A percentile compares a stretch with the other conserved stretches of the same genome.
phyloP scores from a whole-genome alignment of 2,888 invertebrate genomes.

The Mesochorus sp. region DNA sequence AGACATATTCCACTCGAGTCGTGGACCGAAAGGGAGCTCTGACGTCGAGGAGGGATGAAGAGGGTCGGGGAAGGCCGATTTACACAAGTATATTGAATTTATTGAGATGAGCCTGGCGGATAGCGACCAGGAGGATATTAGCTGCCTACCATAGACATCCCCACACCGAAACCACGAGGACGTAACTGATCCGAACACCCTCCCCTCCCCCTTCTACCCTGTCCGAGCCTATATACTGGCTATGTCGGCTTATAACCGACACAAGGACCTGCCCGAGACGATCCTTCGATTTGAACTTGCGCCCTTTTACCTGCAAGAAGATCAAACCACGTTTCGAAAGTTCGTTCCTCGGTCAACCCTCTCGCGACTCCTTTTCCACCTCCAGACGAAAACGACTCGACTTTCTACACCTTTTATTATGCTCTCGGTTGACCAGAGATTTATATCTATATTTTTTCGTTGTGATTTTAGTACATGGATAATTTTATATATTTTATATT shows the following conservation, averaged over 20 bases:
- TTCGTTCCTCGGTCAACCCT: not conserved
- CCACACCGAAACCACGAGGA: slow-evolving; percentile 52
- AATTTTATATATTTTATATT: slow-evolving; percentile 68
- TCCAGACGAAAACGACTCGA: too few relatives aligned
- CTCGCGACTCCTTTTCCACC: slow-evolving; percentile 15
- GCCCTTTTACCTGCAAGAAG: not conserved
- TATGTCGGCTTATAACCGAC: not conserved
- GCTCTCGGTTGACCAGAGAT: not conserved
- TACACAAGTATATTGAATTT: slow-evolving; percentile 83
- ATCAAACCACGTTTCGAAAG: too few relatives aligned
- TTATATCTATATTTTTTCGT: slow-evolving; percentile 76
- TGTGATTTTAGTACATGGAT: slow-evolving; percentile 75
- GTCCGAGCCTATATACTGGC: not conserved
- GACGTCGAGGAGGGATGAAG: slow-evolving; percentile 29
- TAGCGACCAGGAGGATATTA: slow-evolving; percentile 82
- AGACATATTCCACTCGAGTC: slow-evolving; percentile 47
- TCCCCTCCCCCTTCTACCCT: slow-evolving; percentile 49
- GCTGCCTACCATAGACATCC: slow-evolving; percentile 79
- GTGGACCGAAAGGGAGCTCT: slow-evolving; percentile 55
- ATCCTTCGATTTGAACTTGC: not conserved
- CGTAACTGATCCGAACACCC: slow-evolving; percentile 46
- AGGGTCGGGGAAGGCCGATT: slow-evolving; percentile 71
- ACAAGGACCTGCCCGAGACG: not conserved
- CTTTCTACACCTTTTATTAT: too few relatives aligned
- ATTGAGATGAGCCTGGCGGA: slow-evolving; percentile 82